Conservation (phyloP, 37 sponge, comb jelly and placozoan species). For the Aphrocallistes beatrix region DNA sequence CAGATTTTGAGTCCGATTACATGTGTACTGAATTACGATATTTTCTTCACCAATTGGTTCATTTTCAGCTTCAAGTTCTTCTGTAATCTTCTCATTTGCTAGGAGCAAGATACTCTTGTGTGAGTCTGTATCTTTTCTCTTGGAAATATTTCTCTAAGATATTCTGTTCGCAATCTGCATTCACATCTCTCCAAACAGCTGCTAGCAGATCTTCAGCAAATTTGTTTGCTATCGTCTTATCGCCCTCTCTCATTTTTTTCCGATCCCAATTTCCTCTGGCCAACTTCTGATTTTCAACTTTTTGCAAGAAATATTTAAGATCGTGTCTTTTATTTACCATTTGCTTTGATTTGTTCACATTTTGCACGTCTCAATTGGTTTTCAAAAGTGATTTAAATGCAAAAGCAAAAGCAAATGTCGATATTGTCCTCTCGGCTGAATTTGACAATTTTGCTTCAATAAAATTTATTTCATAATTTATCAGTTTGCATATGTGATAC, state of each 20-base stretch:
- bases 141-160: not conserved
- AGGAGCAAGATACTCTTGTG: not conserved
- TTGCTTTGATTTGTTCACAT: not conserved
- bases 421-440: not conserved
- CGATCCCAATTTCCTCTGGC: conserved; percentile 6
- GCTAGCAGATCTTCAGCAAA: not conserved
- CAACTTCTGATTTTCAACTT: not conserved
- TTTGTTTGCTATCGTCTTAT: not conserved
- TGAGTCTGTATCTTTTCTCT: not conserved
- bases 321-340: not conserved
- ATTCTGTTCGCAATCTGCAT: not conserved
- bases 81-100: not conserved
- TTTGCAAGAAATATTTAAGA: not conserved
- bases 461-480: not conserved
- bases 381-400: not conserved
- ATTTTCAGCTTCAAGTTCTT: no score
- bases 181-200: not conserved
- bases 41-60: no score
- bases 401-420: not conserved
- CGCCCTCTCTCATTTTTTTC: not conserved
- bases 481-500: not conserved
- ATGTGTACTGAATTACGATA: no score
- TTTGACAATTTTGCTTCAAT: not conserved
- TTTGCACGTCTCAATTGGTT: not conserved
- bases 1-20: no score